Percentiles rank a stretch among this genome's conserved stretches.
Evolutionary conservation across 2,797 vertebrate species (phyloP).

Genomic region (Gobio occitaniae): DNA sequence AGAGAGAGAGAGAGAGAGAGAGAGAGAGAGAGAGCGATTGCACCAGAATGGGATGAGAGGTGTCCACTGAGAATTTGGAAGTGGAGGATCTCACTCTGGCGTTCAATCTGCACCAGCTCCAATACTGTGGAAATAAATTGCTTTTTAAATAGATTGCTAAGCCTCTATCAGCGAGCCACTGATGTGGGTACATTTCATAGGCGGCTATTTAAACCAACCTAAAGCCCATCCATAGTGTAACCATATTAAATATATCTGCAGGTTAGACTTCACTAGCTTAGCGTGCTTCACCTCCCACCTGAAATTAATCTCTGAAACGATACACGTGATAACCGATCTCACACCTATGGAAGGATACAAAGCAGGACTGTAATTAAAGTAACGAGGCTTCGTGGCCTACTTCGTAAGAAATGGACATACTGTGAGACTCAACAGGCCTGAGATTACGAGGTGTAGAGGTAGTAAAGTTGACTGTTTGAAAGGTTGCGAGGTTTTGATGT

Average conservation of each 20-base stretch:
- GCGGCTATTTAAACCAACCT: slow-evolving; percentile 74
- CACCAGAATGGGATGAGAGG: slow-evolving; percentile 62
- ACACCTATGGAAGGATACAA: slow-evolving; percentile 44
- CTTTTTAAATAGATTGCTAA: slow-evolving; percentile 82
- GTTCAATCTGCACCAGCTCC: slow-evolving; percentile 78
- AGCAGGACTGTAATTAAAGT: slow-evolving; percentile 66
- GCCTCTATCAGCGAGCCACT: slow-evolving; percentile 73
- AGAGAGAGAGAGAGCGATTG: slow-evolving; percentile 63
- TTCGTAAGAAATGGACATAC: slow-evolving; percentile 56
- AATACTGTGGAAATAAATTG: slow-evolving; percentile 77
- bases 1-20: slow-evolving; percentile 50
- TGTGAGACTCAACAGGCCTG: slow-evolving; percentile 63
- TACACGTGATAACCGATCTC: slow-evolving; percentile 32
- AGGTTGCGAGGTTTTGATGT: neutral
- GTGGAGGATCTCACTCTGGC: slow-evolving; percentile 70
- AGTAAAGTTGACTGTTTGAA: neutral
- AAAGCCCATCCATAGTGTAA: slow-evolving; percentile 66
- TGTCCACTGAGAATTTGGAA: slow-evolving; percentile 70
- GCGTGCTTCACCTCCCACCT: slow-evolving; percentile 54
- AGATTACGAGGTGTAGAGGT: slow-evolving; percentile 45
- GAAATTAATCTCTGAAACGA: slow-evolving; percentile 65
- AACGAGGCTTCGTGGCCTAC: slow-evolving; percentile 58
- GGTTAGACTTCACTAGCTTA: slow-evolving; percentile 62
- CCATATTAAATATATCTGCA: slow-evolving; percentile 70
- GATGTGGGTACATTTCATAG: slow-evolving; percentile 78